Percentiles rank a stretch among this genome's conserved stretches.
phyloP scores from a whole-genome alignment of 2,888 invertebrate species.

The Rotaria magnacalcarata region DNA sequence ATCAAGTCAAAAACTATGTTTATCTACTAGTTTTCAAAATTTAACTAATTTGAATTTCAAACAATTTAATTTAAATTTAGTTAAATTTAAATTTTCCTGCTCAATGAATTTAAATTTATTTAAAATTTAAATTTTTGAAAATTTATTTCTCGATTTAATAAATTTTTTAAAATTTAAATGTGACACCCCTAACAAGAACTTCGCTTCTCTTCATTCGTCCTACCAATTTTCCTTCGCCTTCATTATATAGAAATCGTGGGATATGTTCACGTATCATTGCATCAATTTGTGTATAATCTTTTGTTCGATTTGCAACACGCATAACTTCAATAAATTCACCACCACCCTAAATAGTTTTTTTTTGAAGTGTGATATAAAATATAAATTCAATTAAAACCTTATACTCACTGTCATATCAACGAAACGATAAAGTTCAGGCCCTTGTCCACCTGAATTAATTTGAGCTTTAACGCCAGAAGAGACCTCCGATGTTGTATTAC shows the following conservation, averaged over 20 bases:
- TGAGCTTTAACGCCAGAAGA: constrained; percentile 45
- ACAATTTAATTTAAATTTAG: too few relatives aligned
- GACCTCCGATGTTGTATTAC: constrained; percentile 45
- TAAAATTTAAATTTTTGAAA: too few relatives aligned
- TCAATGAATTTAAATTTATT: too few relatives aligned
- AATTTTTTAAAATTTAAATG: too few relatives aligned
- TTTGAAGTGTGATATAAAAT: too few relatives aligned
- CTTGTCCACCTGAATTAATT: constrained; percentile 41
- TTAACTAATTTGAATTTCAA: too few relatives aligned
- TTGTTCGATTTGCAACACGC: constrained; percentile 51
- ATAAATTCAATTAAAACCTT: too few relatives aligned
- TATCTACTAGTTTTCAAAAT: too few relatives aligned
- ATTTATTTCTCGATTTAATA: too few relatives aligned
- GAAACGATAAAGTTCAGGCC: constrained; percentile 42
- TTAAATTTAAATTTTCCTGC: too few relatives aligned
- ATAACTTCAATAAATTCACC: constrained; percentile 80
- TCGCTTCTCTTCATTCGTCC: background rate
- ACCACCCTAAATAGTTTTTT: constrained; percentile 20
- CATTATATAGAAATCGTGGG: constrained; percentile 82
- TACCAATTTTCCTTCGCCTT: constrained; percentile 82
- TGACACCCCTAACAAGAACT: background rate
- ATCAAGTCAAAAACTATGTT: too few relatives aligned
- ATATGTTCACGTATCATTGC: constrained; percentile 81
- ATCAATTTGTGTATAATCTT: constrained; percentile 69
- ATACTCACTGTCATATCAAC: constrained; percentile 49